These are phyloP conservation scores for Dicranocentrus wangi DNA, from an alignment of 2,888 invertebrate species.

Conservation along the genomic window DNA sequence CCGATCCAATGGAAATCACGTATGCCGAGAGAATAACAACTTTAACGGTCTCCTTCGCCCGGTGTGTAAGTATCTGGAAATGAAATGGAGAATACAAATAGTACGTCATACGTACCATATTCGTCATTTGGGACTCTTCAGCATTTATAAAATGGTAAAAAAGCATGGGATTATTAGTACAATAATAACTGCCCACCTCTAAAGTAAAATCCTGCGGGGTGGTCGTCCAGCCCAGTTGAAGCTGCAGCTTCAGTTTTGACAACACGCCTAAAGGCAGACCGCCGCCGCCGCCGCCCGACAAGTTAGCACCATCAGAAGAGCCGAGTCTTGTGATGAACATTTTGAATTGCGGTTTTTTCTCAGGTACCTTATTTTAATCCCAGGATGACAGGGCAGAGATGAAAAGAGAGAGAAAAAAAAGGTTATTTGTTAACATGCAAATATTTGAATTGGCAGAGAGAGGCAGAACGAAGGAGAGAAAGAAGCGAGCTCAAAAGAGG, in stretches of 20 bases:
- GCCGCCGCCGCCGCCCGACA: too few species aligned
- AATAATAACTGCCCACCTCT: conserved; percentile 35
- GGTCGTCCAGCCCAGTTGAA: conserved; percentile 32
- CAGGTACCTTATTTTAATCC: too few species aligned
- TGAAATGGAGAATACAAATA: not conserved
- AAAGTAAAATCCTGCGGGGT: conserved; percentile 43
- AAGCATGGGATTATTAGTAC: too few species aligned
- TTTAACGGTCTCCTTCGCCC: conserved; percentile 49
- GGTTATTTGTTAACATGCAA: conserved; percentile 3
- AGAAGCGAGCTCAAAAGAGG: not conserved
- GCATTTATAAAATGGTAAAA: too few species aligned
- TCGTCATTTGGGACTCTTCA: too few species aligned
- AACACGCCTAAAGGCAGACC: conserved; percentile 29
- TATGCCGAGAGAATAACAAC: conserved; percentile 66
- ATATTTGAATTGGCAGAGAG: conserved; percentile 6
- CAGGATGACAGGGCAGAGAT: too few species aligned
- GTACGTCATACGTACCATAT: too few species aligned
- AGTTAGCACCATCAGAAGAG: conserved; percentile 24
- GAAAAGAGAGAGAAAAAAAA: not conserved
- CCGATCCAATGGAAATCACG: conserved; percentile 67
- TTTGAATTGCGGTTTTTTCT: conserved; percentile 43
- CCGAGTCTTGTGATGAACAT: conserved; percentile 52
- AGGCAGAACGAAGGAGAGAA: not conserved
- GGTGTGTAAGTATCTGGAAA: conserved; percentile 52
- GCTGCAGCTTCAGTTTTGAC: conserved; percentile 39